phyloP scores from a whole-genome alignment of 2,888 invertebrate genomes.

The Cecidostiba fungosa region DNA sequence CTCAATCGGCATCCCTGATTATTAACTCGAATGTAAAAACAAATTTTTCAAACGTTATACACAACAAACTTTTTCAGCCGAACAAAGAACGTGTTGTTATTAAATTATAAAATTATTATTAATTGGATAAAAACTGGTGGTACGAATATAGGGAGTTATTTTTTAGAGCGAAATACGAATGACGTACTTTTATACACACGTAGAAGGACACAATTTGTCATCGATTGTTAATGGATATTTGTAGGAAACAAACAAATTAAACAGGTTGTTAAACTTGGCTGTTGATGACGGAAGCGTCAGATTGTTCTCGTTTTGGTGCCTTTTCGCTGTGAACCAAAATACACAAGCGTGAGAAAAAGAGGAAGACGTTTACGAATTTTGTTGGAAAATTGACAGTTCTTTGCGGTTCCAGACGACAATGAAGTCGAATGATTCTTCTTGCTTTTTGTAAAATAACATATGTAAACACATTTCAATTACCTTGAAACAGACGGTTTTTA shows the following conservation, averaged over 20 bases:
- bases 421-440: conserved; percentile 30
- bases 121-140: conserved; percentile 41
- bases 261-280: conserved; percentile 30
- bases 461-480: conserved; percentile 3
- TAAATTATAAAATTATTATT: conserved; percentile 19
- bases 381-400: conserved; percentile 30
- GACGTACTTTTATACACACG: conserved; percentile 36
- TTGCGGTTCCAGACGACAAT: conserved; percentile 22
- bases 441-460: background rate
- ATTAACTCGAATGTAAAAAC: background rate
- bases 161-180: background rate
- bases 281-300: conserved; percentile 15
- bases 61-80: conserved; percentile 1
- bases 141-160: background rate
- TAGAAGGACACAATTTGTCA: conserved; percentile 30
- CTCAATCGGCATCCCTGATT: conserved; percentile 2
- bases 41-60: background rate
- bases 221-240: conserved; percentile 1
- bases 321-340: conserved; percentile 43
- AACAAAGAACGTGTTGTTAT: conserved; percentile 25
- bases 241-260: conserved; percentile 6
- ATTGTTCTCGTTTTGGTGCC: conserved; percentile 48
- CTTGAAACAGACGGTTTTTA: conserved; percentile 33
- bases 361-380: background rate
- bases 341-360: background rate